phyloP scores from a whole-genome alignment of 2,113 vertebrate genomes.

The Embiotoca jacksoni region DNA sequence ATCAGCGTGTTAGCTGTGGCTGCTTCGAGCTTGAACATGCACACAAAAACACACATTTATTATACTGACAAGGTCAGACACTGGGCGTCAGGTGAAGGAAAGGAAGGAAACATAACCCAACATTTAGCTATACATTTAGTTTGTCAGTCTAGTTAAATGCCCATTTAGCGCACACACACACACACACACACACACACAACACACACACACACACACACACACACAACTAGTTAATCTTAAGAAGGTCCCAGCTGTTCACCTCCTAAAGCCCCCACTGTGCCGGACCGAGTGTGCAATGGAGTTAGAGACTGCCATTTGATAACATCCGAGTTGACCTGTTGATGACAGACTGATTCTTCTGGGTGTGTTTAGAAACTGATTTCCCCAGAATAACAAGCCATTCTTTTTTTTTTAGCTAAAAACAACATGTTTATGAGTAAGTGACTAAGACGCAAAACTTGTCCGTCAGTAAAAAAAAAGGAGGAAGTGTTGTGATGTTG shows the following conservation, averaged over 20 bases:
- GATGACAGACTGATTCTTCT: constrained; percentile 25
- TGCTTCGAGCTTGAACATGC: constrained; percentile 44
- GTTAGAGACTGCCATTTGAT: constrained; percentile 59
- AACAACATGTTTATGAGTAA: background rate
- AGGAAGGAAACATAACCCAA: constrained; percentile 45
- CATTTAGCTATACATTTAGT: constrained; percentile 14
- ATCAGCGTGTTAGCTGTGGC: constrained; percentile 59
- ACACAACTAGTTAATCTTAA: constrained; percentile 32
- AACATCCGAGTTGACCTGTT: constrained; percentile 48
- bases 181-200: constrained; percentile 4
- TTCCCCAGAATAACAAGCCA: constrained; percentile 10
- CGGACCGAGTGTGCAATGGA: constrained; percentile 42
- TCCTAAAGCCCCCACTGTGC: constrained; percentile 40
- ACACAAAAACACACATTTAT: constrained; percentile 48
- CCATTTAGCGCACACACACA: constrained; percentile 2
- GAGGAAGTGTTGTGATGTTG: background rate
- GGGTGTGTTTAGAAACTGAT: constrained; percentile 8
- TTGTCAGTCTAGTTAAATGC: constrained; percentile 1
- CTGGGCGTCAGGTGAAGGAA: constrained; percentile 25
- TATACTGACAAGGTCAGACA: constrained; percentile 48
- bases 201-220: constrained; percentile 8
- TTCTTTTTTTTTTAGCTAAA: background rate
- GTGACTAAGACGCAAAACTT: background rate
- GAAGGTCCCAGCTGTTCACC: constrained; percentile 41
- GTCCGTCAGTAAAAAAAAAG: background rate